Evolutionary conservation across 2,888 invertebrate genomes (phyloP).

Genomic region (Sipunculus nudus): DNA sequence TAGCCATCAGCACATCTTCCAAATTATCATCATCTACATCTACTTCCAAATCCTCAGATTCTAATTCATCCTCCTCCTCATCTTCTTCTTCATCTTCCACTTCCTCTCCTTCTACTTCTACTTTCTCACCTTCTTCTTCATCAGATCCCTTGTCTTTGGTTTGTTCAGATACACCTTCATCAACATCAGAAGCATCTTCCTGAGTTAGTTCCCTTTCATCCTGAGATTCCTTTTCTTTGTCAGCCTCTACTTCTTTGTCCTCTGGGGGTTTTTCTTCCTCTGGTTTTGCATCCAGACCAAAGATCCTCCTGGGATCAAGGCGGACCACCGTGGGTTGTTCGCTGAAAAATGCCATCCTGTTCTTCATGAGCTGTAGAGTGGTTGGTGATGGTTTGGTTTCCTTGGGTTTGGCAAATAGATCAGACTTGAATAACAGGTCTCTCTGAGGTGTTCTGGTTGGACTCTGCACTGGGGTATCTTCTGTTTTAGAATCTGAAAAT

Average conservation of each 20-base stretch:
- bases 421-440: too few species aligned
- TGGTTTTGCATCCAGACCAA: slow-evolving; percentile 39
- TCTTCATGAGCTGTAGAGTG: slow-evolving; percentile 38
- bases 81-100: slow-evolving; percentile 17
- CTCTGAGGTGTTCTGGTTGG: too few species aligned
- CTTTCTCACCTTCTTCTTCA: slow-evolving; percentile 22
- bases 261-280: slow-evolving; percentile 3
- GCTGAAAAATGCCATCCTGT: slow-evolving; percentile 60
- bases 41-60: slow-evolving; percentile 82
- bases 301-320: slow-evolving; percentile 59
- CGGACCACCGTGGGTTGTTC: slow-evolving; percentile 59
- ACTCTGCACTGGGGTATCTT: too few species aligned
- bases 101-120: slow-evolving; percentile 15
- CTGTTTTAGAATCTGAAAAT: too few species aligned
- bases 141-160: slow-evolving; percentile 41
- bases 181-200: slow-evolving; percentile 19
- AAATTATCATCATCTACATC: too few species aligned
- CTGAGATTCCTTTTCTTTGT: slow-evolving; percentile 8
- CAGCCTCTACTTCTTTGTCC: slow-evolving; percentile 25
- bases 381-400: slow-evolving; percentile 32
- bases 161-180: slow-evolving; percentile 51
- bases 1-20: too few species aligned
- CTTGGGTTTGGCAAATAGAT: too few species aligned
- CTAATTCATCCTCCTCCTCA: slow-evolving; percentile 75
- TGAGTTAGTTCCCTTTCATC: background rate